phyloP scores from a whole-genome alignment of 2,113 vertebrate species.

The Trinectes maculatus region DNA sequence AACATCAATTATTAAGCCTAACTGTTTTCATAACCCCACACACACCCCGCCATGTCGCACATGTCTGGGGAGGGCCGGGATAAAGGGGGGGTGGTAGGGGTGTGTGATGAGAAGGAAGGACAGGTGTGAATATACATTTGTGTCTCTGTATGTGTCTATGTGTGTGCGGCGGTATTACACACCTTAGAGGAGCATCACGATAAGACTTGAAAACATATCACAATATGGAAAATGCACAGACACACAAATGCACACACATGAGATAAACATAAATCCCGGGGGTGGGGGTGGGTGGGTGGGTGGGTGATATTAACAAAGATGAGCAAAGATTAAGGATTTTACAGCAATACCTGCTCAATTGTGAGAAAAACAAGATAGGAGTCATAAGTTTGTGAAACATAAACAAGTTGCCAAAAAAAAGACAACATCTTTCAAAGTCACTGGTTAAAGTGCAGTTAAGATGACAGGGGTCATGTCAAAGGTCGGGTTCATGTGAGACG shows the following conservation, averaged over 20 bases:
- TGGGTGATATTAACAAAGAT: background rate
- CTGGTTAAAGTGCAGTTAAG: background rate
- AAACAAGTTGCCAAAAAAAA: background rate
- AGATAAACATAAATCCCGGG: background rate
- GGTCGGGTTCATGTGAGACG: background rate
- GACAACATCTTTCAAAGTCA: background rate
- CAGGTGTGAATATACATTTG: slow-evolving; percentile 27
- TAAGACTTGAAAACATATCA: too few species aligned
- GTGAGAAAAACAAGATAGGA: too few species aligned
- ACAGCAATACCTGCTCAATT: too few species aligned
- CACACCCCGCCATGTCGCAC: slow-evolving; percentile 75
- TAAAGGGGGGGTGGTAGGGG: slow-evolving; percentile 28
- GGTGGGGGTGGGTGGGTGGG: too few species aligned
- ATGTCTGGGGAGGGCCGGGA: slow-evolving; percentile 68
- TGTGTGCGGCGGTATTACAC: background rate
- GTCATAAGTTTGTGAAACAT: background rate
- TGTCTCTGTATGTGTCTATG: slow-evolving; percentile 4
- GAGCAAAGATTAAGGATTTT: background rate
- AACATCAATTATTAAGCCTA: slow-evolving; percentile 91
- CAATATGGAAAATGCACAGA: background rate
- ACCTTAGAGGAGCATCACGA: slow-evolving; percentile 14
- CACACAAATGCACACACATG: background rate
- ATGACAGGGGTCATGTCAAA: background rate
- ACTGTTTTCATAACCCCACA: slow-evolving; percentile 80
- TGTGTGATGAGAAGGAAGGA: slow-evolving; percentile 51